phyloP scores from a whole-genome alignment of 2,113 vertebrate genomes.

The Corydoras maculifer region DNA sequence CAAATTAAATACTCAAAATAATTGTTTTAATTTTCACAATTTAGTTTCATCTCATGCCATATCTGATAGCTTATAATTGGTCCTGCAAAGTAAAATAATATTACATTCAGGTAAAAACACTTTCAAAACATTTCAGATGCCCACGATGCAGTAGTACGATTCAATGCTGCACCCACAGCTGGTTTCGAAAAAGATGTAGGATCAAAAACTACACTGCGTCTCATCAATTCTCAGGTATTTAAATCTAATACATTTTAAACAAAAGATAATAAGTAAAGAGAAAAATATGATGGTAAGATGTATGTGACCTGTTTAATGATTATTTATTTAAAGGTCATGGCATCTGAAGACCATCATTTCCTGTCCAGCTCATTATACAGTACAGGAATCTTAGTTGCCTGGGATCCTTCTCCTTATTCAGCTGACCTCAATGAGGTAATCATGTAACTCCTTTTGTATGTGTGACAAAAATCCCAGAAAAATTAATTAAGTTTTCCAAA shows the following conservation, averaged over 20 bases:
- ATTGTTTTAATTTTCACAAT: not conserved
- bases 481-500: no score
- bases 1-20: not conserved
- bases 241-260: not conserved
- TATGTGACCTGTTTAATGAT: not conserved
- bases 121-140: slow-evolving; percentile 51
- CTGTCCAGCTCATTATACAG: slow-evolving; percentile 70
- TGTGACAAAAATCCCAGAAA: no score
- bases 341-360: slow-evolving; percentile 66
- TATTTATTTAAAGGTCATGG: slow-evolving; percentile 61
- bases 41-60: no score
- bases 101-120: no score
- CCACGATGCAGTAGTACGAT: slow-evolving; percentile 68
- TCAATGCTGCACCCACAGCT: slow-evolving; percentile 65
- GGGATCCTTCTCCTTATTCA: slow-evolving; percentile 72
- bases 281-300: not conserved
- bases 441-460: not conserved
- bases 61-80: no score
- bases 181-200: slow-evolving; percentile 69
- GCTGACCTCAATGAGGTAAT: slow-evolving; percentile 65
- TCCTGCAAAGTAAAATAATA: no score
- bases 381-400: slow-evolving; percentile 65
- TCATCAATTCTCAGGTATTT: slow-evolving; percentile 71
- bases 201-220: slow-evolving; percentile 67
- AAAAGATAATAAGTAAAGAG: not conserved